phyloP scores from a whole-genome alignment of 2,113 vertebrate genomes.

The Myotis yumanensis region DNA sequence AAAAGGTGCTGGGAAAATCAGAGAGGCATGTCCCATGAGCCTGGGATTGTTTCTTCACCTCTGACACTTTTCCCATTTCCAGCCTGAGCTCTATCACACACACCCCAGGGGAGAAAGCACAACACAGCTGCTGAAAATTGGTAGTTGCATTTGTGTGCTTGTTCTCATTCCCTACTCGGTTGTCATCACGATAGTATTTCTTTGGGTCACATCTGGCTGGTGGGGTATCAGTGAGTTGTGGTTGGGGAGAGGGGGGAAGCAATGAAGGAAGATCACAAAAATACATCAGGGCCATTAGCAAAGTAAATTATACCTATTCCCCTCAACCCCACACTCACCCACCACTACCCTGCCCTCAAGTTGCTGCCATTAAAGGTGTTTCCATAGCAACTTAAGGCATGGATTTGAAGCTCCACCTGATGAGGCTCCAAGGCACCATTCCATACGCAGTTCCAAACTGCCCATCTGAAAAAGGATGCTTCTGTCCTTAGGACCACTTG shows the following conservation, averaged over 20 bases:
- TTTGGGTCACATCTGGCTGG: constrained; percentile 77
- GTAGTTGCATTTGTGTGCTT: constrained; percentile 69
- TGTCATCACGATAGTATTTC: constrained; percentile 77
- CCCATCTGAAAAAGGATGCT: background rate
- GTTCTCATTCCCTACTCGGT: constrained; percentile 69
- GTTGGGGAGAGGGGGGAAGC: constrained; percentile 23
- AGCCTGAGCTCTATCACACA: constrained; percentile 64
- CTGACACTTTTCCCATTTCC: constrained; percentile 79
- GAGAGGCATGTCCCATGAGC: constrained; percentile 73
- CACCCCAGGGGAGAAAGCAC: constrained; percentile 76
- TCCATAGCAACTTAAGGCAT: constrained; percentile 41
- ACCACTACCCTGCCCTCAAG: constrained; percentile 14
- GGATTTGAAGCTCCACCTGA: constrained; percentile 45
- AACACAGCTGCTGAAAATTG: constrained; percentile 82
- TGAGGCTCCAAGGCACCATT: background rate
- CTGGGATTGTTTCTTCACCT: constrained; percentile 71
- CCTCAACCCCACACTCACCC: constrained; percentile 30
- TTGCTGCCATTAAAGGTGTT: constrained; percentile 41
- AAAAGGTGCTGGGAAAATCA: constrained; percentile 73
- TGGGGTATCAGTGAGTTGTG: constrained; percentile 66
- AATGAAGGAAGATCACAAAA: constrained; percentile 76
- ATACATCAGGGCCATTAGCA: constrained; percentile 71
- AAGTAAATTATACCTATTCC: constrained; percentile 75
- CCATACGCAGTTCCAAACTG: background rate
- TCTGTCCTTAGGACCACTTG: background rate